Base-by-base conservation (phyloP, 2,888 invertebrate species). In the Escarpia spicata region DNA sequence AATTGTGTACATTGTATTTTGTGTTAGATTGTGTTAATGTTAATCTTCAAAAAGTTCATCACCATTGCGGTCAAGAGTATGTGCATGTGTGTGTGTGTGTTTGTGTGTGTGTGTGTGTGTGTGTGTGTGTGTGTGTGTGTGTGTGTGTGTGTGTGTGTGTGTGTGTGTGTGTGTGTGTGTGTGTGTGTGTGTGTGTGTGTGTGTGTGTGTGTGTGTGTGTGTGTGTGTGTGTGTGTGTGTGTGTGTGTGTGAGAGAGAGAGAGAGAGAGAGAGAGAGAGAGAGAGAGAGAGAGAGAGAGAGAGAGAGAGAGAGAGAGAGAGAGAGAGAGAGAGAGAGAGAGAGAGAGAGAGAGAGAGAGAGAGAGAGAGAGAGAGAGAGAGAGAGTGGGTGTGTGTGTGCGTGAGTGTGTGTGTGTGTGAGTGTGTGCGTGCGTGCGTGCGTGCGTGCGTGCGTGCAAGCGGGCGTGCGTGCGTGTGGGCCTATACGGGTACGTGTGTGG, bases 51-150 rank as follows among this genome's bases (percentile, higher is more conserved):
- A 45, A 45, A 2, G 45, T 45, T 45, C 10, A 45, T 45, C 45
- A 9, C 45, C 60, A 12, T 15, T 19, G 26, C 60, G 26, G 4
- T 60, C 15, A 60, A 60, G 60, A 4, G 60, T 92, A 37, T 93
- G 92, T 93, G 92, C 92, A 90, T 93, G 92, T 92, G 92, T 93
- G 90, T 92, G 92, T 93, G 91, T 92, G 92, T 93, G 92, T 92
- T 75, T 92, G 89, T 90, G 92, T 89, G 91, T 92, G 92, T 92
- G 75, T 92, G 92, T 92, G 91, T 92, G 92, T 92, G 91, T 92
- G 92, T 92, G 60, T 92, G 92, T 92, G 91, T 92, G 92, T 92
- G 91, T 92, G 92, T 92, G 91, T 92, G 92, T 92, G 91, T 92
- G 91, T 92, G 91, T 92, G 92, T 92, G 60, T 92, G 92, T 92